A percentile compares a stretch with the other conserved stretches of the same genome.
phyloP scores from a whole-genome alignment of 2,888 invertebrate genomes.

The Leptarthrus brevirostris region DNA sequence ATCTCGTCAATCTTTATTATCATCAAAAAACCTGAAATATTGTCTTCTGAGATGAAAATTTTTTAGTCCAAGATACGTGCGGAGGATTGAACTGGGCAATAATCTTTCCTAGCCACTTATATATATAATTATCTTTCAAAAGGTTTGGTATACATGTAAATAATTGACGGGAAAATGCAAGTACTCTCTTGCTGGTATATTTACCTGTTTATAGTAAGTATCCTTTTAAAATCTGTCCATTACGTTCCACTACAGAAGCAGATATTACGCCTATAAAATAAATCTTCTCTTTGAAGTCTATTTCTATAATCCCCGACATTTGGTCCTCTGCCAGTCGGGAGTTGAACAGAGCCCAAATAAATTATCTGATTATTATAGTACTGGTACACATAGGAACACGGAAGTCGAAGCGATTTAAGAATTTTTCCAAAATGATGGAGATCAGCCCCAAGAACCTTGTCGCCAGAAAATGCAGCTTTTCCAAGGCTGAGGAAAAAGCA shows the following conservation, averaged over 20 bases:
- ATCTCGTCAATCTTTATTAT: no score
- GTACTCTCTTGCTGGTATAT: no score
- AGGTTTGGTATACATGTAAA: no score
- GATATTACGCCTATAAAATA: not conserved
- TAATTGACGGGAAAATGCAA: no score
- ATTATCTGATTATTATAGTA: slow-evolving; percentile 41
- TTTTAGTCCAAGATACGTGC: no score
- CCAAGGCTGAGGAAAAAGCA: slow-evolving; percentile 19
- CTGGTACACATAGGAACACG: slow-evolving; percentile 10
- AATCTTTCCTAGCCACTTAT: no score
- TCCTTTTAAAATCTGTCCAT: no score
- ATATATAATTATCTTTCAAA: no score
- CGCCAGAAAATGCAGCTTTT: slow-evolving; percentile 45
- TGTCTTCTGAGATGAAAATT: no score
- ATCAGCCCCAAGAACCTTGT: slow-evolving; percentile 13
- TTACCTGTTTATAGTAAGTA: not conserved
- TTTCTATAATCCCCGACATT: slow-evolving; percentile 23
- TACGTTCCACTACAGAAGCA: no score
- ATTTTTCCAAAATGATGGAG: slow-evolving; percentile 15
- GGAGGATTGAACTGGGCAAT: no score
- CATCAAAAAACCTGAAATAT: no score
- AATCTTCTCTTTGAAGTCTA: not conserved
- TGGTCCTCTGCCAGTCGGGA: slow-evolving; percentile 26
- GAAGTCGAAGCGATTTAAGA: slow-evolving; percentile 18
- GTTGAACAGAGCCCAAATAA: slow-evolving; percentile 31